Conservation (phyloP, 2,888 invertebrate genomes). For the Melieria picta region DNA sequence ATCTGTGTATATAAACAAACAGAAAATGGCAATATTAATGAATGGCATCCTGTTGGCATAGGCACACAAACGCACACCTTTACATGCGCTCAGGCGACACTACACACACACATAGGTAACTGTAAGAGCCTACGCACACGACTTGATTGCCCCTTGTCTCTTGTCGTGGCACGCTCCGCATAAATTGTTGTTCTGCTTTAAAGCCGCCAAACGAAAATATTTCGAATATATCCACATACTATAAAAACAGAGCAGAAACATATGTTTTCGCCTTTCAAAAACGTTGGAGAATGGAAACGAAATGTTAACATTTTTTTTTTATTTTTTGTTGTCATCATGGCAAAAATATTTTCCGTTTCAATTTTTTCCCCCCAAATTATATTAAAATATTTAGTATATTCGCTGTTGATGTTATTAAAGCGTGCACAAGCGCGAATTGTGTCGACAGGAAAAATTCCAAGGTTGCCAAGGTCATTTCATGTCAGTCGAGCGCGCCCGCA, state of each 20-base stretch:
- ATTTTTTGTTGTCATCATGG: background rate
- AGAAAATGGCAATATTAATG: background rate
- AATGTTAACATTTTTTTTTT: background rate
- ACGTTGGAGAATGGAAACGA: too few species aligned
- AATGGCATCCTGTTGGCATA: conserved; percentile 14
- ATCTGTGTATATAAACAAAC: too few species aligned
- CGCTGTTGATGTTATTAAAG: too few species aligned
- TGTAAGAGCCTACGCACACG: background rate
- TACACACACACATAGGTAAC: background rate
- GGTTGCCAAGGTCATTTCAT: conserved; percentile 28
- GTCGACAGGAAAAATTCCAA: conserved; percentile 18
- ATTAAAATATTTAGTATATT: too few species aligned
- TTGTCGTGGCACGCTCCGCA: background rate
- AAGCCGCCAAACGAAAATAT: background rate
- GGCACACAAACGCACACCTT: background rate
- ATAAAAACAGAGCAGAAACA: background rate
- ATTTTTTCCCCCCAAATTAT: too few species aligned
- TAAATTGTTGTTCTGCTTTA: background rate
- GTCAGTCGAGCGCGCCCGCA: conserved; percentile 2
- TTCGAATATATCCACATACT: background rate
- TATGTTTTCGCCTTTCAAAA: background rate
- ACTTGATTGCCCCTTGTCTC: background rate
- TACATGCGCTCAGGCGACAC: background rate
- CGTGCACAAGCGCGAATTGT: too few species aligned
- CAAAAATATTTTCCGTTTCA: conserved; percentile 9